These are phyloP conservation scores for Opisthocomus hoazin DNA, from an alignment of 2,113 vertebrate species.

Conservation along the genomic window DNA sequence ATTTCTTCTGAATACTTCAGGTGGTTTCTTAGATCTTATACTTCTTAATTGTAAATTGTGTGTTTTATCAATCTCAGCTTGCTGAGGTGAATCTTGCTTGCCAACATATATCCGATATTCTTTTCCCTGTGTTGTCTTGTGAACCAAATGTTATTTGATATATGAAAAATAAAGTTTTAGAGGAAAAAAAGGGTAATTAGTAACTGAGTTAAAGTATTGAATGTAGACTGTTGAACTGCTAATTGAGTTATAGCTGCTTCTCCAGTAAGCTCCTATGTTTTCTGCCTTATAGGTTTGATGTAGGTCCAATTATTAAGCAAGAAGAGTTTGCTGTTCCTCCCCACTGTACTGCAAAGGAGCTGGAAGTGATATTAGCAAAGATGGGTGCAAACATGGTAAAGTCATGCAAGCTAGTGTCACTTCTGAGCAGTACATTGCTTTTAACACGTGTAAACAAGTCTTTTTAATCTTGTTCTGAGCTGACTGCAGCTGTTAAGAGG, in stretches of 20 bases:
- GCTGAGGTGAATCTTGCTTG: neutral
- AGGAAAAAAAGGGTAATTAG: neutral
- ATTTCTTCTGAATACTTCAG: neutral
- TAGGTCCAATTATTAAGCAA: conserved; percentile 89
- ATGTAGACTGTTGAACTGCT: neutral
- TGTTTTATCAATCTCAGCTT: neutral
- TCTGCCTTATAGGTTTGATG: conserved; percentile 82
- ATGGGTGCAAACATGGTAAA: conserved; percentile 85
- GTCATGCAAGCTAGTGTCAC: neutral
- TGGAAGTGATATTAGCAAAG: conserved; percentile 78
- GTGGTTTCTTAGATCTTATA: neutral
- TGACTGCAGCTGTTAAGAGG: neutral
- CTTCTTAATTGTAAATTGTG: neutral
- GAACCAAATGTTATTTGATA: neutral
- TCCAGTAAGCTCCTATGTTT: neutral
- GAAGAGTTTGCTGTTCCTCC: conserved; percentile 78
- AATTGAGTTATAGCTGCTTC: neutral
- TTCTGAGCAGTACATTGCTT: neutral
- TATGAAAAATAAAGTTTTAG: neutral
- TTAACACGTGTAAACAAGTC: neutral
- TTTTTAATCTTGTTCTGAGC: neutral
- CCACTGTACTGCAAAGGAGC: conserved; percentile 76
- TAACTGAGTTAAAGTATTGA: neutral
- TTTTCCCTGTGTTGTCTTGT: neutral
- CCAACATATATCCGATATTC: neutral